Percentiles rank a stretch among this genome's conserved stretches.
These are phyloP conservation scores for Trissonchulus sp. DNA, from an alignment of 2,888 invertebrate species.

Conservation along the genomic window DNA sequence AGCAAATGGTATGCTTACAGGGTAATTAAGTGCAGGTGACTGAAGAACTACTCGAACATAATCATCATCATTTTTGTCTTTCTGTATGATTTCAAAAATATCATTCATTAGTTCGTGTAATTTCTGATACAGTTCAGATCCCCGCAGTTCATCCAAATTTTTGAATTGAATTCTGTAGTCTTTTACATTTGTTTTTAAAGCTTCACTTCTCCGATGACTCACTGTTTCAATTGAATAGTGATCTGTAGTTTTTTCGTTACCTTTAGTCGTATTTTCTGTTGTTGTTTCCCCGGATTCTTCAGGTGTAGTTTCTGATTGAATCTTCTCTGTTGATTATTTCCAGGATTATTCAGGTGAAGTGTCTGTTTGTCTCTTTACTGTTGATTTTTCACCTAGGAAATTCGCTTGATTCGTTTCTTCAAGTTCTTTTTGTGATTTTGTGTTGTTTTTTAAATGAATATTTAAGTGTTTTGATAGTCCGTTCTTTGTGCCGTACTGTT, in stretches of 20 bases:
- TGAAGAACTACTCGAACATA: background rate
- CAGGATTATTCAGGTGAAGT: too few species aligned
- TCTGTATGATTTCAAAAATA: background rate
- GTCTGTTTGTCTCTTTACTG: too few species aligned
- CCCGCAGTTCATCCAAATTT: background rate
- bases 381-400: too few species aligned
- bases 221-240: background rate
- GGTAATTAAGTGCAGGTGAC: background rate
- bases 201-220: background rate
- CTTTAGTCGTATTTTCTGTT: background rate
- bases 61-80: background rate
- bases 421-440: too few species aligned
- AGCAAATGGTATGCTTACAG: background rate
- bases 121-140: background rate
- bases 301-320: background rate
- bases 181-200: background rate
- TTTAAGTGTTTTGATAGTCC: background rate
- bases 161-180: background rate
- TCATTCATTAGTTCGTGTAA: background rate
- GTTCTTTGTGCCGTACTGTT: background rate
- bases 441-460: too few species aligned
- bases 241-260: background rate
- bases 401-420: too few species aligned
- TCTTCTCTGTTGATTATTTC: background rate
- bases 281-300: background rate